phyloP scores from a whole-genome alignment of 2,113 vertebrate genomes.

The Chamaea fasciata region DNA sequence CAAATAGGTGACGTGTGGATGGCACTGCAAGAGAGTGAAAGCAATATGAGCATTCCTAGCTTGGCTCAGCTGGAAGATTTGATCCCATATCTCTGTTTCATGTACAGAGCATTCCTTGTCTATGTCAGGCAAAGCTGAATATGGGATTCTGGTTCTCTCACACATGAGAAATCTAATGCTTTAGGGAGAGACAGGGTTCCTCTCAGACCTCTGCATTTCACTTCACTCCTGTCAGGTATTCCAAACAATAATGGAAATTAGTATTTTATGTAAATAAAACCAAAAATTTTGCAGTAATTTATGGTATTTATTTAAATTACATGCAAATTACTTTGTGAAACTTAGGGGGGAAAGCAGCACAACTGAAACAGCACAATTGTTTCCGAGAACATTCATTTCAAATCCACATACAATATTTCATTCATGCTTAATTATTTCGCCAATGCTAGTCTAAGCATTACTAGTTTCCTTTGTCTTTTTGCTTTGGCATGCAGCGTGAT shows the following conservation, averaged over 20 bases:
- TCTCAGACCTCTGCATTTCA: background rate
- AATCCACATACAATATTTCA: constrained; percentile 45
- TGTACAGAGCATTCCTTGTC: background rate
- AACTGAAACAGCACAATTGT: constrained; percentile 48
- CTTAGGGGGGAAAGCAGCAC: constrained; percentile 12
- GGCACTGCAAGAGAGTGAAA: background rate
- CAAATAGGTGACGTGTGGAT: background rate
- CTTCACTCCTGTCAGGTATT: constrained; percentile 1
- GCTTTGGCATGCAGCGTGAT: constrained; percentile 36
- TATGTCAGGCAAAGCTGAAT: background rate
- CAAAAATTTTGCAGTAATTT: constrained; percentile 38
- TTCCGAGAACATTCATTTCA: constrained; percentile 41
- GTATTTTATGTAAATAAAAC: constrained; percentile 51
- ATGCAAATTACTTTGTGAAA: constrained; percentile 56
- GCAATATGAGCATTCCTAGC: background rate
- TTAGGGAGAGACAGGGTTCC: background rate
- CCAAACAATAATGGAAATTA: constrained; percentile 25
- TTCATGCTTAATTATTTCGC: constrained; percentile 52
- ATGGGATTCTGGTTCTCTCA: background rate
- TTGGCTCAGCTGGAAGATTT: background rate
- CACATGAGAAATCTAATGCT: background rate
- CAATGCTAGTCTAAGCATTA: constrained; percentile 14
- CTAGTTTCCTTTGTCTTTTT: constrained; percentile 58
- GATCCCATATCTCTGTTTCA: background rate
- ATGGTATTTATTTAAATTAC: constrained; percentile 51